phyloP scores from a whole-genome alignment of 2,113 vertebrate genomes.

The Eira barbara region DNA sequence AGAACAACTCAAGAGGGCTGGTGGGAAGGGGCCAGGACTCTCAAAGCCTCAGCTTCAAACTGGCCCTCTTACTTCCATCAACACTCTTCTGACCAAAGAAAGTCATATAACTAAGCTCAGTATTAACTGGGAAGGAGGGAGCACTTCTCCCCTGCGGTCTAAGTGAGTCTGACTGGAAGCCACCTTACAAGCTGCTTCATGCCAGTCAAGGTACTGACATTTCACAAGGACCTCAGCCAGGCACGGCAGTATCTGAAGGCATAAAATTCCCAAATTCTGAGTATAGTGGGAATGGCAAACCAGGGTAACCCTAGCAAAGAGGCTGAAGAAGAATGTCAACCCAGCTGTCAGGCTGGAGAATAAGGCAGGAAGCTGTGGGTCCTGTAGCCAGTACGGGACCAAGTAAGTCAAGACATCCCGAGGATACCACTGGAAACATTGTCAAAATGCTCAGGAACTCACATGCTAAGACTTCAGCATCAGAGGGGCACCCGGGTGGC shows the following conservation, averaged over 20 bases:
- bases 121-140: not conserved
- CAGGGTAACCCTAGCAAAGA: not conserved
- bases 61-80: too few relatives aligned
- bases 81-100: not conserved
- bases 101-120: not conserved
- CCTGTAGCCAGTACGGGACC: accelerated
- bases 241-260: accelerated
- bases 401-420: not conserved
- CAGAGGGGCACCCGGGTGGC: not conserved
- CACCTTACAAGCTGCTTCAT: not conserved
- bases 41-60: not conserved
- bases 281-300: not conserved
- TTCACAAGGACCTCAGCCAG: not conserved
- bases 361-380: not conserved
- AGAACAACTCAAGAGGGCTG: not conserved
- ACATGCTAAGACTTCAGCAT: not conserved
- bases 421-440: accelerated
- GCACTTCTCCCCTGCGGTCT: not conserved
- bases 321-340: accelerated
- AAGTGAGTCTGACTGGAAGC: not conserved
- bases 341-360: not conserved
- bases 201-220: not conserved
- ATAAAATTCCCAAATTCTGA: not conserved
- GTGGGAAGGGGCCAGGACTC: too few relatives aligned
- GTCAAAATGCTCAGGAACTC: not conserved